phyloP scores from a whole-genome alignment of 2,797 vertebrate species.

The Enteromius thamalakanensis region DNA sequence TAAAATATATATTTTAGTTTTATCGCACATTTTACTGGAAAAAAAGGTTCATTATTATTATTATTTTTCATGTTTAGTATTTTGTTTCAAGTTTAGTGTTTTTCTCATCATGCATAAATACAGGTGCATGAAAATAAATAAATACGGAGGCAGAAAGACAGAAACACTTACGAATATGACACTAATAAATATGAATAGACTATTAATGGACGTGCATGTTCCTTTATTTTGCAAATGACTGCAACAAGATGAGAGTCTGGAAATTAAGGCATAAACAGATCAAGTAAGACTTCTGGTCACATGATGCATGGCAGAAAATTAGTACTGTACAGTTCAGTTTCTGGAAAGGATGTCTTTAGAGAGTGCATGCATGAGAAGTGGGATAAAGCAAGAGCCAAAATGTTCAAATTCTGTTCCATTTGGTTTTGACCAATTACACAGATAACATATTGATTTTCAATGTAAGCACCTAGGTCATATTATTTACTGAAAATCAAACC shows the following conservation, averaged over 20 bases:
- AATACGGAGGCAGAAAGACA: not conserved
- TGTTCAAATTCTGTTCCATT: conserved; percentile 50
- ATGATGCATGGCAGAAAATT: not conserved
- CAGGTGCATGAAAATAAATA: not conserved
- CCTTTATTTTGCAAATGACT: conserved; percentile 31
- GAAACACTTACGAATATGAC: too few relatives aligned
- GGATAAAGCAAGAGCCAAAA: not conserved
- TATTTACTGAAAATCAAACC: not conserved
- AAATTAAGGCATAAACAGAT: not conserved
- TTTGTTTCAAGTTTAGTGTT: not conserved
- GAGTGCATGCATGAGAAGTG: not conserved
- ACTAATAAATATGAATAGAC: not conserved
- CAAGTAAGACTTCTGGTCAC: not conserved
- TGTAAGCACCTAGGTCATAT: conserved; percentile 22
- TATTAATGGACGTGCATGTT: not conserved
- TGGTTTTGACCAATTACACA: conserved; percentile 62
- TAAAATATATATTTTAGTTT: not conserved
- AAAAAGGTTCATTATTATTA: not conserved
- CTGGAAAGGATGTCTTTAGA: not conserved
- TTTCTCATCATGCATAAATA: not conserved
- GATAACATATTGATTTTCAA: not conserved
- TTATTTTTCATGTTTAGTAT: not conserved
- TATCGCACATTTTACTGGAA: not conserved
- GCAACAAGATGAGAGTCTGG: conserved; percentile 17
- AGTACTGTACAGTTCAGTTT: not conserved